Base-by-base conservation (phyloP, 2,797 vertebrate genomes). In the Synaphobranchus kaupii region DNA sequence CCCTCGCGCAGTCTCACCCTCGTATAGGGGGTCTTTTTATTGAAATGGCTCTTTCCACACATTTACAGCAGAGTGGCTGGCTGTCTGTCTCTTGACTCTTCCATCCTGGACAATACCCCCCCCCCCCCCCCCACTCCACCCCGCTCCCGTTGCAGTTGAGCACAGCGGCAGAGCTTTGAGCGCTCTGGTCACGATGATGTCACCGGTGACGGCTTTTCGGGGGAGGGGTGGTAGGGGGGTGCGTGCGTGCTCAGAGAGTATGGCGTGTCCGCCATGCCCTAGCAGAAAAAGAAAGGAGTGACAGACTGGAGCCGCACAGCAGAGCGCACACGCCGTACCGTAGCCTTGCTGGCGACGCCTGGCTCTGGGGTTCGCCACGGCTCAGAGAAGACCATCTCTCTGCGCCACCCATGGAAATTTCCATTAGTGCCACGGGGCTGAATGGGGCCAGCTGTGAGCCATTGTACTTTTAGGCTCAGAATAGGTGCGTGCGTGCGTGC, bases 381-480 rank as follows among this genome's bases (percentile, higher is more conserved):
- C 78, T 50, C 28, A 47, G 25, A 50, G 20, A 50, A 47, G 78
- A 20, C 78, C 25, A 12, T 47, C 10, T 81, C 78, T 3, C 25
- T 13, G 25, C 47, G 20, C 78, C 78, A 22, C 78, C 78, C 44
- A 31, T 22, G 39, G 78, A 48, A 81, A 81, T 50, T 81, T 48
- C 78, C 44, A 81, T 81, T 81, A 50, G 47, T 25, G 78, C 78
- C 25, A 47, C 0, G 78, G 22, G 17, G 44, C 47, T 7, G 47
- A 9, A 50, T 47, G 25, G 50, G 78, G 47, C 73, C 78, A 81
- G 44, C 78, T 81, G 78, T 81, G 78, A 44, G 76, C 78, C 10
- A 81, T 81, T n/a, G 44, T 50, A 50, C 78, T n/a, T 50, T 81
- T 50, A 48, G 78, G 78, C 22, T 9, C 47, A 10, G 78, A n/a